Evolutionary conservation across 92 coral and sea anemone species (phyloP).

Genomic region (Porites cylindrica): DNA sequence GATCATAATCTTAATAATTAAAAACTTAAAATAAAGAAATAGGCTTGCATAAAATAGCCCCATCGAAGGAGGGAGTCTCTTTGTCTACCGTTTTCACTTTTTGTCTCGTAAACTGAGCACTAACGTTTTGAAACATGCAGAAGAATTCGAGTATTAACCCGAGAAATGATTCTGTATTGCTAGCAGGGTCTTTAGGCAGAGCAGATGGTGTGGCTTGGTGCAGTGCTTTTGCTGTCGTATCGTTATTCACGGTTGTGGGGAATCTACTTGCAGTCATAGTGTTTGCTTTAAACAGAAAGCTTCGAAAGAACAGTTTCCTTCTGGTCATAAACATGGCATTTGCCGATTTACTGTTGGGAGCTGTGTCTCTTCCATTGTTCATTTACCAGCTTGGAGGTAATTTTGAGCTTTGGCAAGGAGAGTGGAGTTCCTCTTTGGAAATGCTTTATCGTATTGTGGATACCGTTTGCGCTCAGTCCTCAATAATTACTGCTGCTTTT

Average conservation of each 20-base stretch:
- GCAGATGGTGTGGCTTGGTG: constrained; percentile 39
- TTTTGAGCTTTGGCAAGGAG: constrained; percentile 9
- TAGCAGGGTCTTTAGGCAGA: background rate
- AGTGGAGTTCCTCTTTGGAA: constrained; percentile 14
- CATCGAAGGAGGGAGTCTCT: background rate
- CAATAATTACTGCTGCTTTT: constrained; percentile 47
- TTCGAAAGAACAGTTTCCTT: constrained; percentile 42
- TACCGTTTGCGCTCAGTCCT: constrained; percentile 39
- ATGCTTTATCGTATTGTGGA: constrained; percentile 20
- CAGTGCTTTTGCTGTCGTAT: constrained; percentile 16
- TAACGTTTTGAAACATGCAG: background rate
- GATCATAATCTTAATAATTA: background rate
- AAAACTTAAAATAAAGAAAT: background rate
- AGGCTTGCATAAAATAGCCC: background rate
- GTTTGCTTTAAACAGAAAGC: constrained; percentile 40
- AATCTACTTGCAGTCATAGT: constrained; percentile 5
- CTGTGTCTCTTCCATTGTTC: constrained; percentile 21
- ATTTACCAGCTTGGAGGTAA: constrained; percentile 25
- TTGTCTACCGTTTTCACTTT: too few species aligned
- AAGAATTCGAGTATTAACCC: background rate
- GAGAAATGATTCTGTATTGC: background rate
- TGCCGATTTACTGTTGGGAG: constrained; percentile 43
- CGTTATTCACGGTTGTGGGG: constrained; percentile 12
- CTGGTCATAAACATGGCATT: constrained; percentile 48
- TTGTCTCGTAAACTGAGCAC: too few species aligned